Conservation (phyloP, 2,113 vertebrate species). For the Galeopterus variegatus region DNA sequence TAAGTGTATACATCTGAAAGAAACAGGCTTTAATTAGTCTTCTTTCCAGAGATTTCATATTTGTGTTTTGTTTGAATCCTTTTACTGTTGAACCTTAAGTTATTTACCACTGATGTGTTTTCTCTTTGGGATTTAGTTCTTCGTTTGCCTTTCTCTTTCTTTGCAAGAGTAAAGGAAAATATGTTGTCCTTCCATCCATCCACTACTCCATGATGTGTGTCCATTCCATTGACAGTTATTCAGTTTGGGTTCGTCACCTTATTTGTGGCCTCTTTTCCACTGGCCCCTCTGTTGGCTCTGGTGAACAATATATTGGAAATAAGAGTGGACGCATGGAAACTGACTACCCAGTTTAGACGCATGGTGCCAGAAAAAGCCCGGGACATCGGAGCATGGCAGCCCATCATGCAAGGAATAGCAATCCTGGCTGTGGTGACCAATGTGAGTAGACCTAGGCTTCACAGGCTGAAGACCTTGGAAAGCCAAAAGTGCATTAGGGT, state of each 20-base stretch:
- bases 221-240: conserved; percentile 92
- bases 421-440: conserved; percentile 96
- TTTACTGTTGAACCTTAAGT: not conserved
- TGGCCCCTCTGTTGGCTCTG: conserved; percentile 96
- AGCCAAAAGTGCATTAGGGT: not conserved
- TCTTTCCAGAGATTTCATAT: conserved; percentile 38
- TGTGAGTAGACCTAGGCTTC: conserved; percentile 86
- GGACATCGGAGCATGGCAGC: conserved; percentile 97
- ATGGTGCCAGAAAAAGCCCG: conserved; percentile 94
- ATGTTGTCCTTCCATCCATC: not conserved
- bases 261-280: conserved; percentile 97
- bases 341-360: conserved; percentile 95
- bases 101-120: conserved; percentile 34
- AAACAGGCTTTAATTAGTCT: not conserved
- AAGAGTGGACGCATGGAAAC: conserved; percentile 96
- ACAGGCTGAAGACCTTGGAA: not conserved
- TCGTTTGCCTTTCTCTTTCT: conserved; percentile 28
- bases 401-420: conserved; percentile 96
- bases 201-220: conserved; percentile 45
- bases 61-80: conserved; percentile 58
- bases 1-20: not conserved
- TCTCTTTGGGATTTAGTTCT: conserved; percentile 32
- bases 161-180: not conserved
- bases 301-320: conserved; percentile 97
- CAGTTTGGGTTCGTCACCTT: conserved; percentile 98